Conservation (phyloP, 2,113 vertebrate species). For the Stegastes partitus region DNA sequence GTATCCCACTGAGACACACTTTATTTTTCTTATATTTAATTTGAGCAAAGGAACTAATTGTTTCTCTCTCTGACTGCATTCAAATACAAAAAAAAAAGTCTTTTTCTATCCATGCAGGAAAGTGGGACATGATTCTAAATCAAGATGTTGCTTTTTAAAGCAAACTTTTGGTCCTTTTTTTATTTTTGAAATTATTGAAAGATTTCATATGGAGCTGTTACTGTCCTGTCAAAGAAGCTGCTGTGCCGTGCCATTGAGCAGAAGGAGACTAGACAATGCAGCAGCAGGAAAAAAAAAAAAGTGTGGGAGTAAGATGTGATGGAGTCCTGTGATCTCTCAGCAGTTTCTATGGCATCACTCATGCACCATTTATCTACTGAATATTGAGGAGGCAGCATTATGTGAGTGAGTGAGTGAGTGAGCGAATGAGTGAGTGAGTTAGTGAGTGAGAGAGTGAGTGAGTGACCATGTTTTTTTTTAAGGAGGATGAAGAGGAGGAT, state of each 20-base stretch:
- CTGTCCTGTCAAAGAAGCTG: slow-evolving; percentile 23
- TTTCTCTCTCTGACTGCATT: slow-evolving; percentile 60
- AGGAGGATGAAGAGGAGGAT: slow-evolving; percentile 68
- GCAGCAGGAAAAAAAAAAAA: slow-evolving; percentile 31
- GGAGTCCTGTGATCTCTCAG: slow-evolving; percentile 63
- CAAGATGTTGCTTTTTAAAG: slow-evolving; percentile 51
- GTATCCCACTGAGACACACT: slow-evolving; percentile 20
- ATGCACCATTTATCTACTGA: slow-evolving; percentile 50
- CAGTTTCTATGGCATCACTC: slow-evolving; percentile 70
- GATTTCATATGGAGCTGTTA: not conserved
- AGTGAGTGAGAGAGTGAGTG: slow-evolving; percentile 40
- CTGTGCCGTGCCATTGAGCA: slow-evolving; percentile 13
- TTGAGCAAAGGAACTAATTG: slow-evolving; percentile 51
- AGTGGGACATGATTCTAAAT: slow-evolving; percentile 62
- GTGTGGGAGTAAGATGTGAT: slow-evolving; percentile 61
- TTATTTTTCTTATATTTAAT: slow-evolving; percentile 53
- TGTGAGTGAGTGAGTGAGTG: slow-evolving; percentile 44
- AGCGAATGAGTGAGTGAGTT: slow-evolving; percentile 35
- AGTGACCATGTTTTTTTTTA: slow-evolving; percentile 10
- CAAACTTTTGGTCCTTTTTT: slow-evolving; percentile 14
- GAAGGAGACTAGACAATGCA: slow-evolving; percentile 44
- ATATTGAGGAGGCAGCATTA: slow-evolving; percentile 50
- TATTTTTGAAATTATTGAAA: slow-evolving; percentile 13
- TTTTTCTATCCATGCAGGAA: slow-evolving; percentile 51
- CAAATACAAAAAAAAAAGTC: slow-evolving; percentile 33